Evolutionary conservation across 2,113 vertebrate genomes (phyloP).

Genomic region (Xenopus tropicalis): UCB_Xtro_10.0 CM004444.2:133212001-133212500

Average conservation of each 20-base stretch:
- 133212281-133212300: conserved; percentile 42
- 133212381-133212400: conserved; percentile 47
- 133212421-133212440: conserved; percentile 47
- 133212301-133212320: conserved; percentile 54
- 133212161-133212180: neutral
- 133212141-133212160: neutral
- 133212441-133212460: conserved; percentile 44
- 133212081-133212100: conserved; percentile 49
- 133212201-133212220: neutral
- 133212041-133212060: conserved; percentile 45
- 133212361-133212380: conserved; percentile 50
- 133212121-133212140: conserved; percentile 9
- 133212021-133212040: neutral
- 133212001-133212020: neutral
- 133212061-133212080: conserved; percentile 50
- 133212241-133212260: conserved; percentile 5
- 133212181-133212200: neutral
- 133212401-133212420: conserved; percentile 49
- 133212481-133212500: conserved; percentile 5
- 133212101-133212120: conserved; percentile 51
- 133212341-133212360: conserved; percentile 53
- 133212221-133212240: neutral
- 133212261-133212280: conserved; percentile 42
- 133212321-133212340: conserved; percentile 42
- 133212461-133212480: neutral